Evolutionary conservation across 35 echinoderm and acorn worm genomes (phyloP).

Genomic region (Heliocidaris erythrogramma): DNA sequence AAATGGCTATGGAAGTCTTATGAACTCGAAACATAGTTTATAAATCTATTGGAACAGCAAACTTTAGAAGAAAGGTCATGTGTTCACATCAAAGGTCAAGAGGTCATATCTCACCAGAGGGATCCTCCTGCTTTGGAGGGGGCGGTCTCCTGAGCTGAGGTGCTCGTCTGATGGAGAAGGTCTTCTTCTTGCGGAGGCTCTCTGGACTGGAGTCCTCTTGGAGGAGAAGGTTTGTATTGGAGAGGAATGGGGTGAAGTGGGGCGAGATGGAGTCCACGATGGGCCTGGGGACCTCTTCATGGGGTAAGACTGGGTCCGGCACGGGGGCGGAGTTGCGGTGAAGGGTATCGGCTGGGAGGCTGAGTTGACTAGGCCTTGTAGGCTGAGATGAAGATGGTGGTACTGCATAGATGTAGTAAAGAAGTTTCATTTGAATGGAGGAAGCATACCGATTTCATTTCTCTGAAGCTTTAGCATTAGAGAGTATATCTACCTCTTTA

Average conservation of each 20-base stretch:
- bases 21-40: no score
- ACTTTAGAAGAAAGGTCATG: no score
- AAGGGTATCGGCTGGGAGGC: conserved; percentile 34
- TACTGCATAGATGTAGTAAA: background rate
- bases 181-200: conserved; percentile 39
- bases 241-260: conserved; percentile 83
- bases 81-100: no score
- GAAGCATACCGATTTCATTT: no score
- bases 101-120: background rate
- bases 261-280: conserved; percentile 68
- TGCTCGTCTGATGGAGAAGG: background rate
- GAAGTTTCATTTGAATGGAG: no score
- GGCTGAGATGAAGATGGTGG: conserved; percentile 25
- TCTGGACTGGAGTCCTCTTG: conserved; percentile 96
- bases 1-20: no score
- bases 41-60: no score
- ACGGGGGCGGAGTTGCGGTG: conserved; percentile 42
- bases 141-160: conserved; percentile 1
- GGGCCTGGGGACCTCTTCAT: conserved; percentile 2
- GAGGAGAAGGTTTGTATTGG: conserved; percentile 85
- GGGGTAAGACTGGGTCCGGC: conserved; percentile 54
- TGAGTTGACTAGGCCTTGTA: background rate
- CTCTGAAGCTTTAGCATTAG: no score
- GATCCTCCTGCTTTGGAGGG: conserved; percentile 29
- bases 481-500: no score